phyloP scores from a whole-genome alignment of 2,797 vertebrate genomes.

The Gobio occitaniae region DNA sequence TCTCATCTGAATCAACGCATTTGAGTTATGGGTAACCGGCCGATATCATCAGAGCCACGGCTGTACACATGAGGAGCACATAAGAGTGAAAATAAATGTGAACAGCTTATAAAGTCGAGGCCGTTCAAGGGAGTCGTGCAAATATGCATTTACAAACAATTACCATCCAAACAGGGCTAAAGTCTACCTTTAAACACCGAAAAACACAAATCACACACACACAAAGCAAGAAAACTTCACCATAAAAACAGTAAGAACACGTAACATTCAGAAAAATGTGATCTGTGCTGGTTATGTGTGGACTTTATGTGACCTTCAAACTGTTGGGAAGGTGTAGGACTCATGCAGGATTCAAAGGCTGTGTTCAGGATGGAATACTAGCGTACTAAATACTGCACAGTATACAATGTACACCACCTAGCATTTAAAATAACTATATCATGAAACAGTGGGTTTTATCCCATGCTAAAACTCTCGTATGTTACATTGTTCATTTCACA shows the following conservation, averaged over 20 bases:
- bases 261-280: not conserved
- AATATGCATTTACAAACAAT: not conserved
- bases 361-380: not conserved
- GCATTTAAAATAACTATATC: not conserved
- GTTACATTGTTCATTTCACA: not conserved
- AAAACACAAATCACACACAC: not conserved
- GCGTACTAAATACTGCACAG: not conserved
- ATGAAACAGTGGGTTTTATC: not conserved
- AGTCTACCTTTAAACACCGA: not conserved
- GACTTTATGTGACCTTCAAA: not conserved
- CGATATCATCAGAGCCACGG: not conserved
- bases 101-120: not conserved
- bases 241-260: not conserved
- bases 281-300: constrained; percentile 17
- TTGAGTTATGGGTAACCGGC: not conserved
- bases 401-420: not conserved
- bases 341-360: constrained; percentile 28
- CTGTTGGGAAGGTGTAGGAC: not conserved
- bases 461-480: not conserved
- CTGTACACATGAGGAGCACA: not conserved
- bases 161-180: constrained; percentile 1
- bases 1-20: not conserved
- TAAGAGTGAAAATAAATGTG: not conserved
- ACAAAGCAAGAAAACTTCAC: not conserved
- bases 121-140: not conserved